Percentiles rank a stretch among this genome's conserved stretches.
These are phyloP conservation scores for Ophion ellenae DNA, from an alignment of 2,888 invertebrate genomes.

Conservation along the genomic window DNA sequence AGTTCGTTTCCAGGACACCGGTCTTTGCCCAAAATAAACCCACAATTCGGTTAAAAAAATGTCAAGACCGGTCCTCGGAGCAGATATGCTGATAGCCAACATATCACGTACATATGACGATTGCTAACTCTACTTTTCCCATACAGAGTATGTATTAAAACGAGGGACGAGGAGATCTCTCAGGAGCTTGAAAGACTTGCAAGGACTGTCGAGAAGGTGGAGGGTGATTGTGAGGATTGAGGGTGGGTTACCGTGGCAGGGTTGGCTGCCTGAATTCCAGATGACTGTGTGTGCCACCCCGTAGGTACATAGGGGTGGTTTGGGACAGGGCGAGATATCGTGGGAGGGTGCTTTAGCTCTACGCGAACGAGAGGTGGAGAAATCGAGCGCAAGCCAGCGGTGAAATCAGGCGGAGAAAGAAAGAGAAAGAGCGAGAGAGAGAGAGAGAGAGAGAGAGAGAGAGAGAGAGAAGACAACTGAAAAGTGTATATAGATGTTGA, in stretches of 20 bases:
- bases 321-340: conserved; percentile 54
- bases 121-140: background rate
- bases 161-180: background rate
- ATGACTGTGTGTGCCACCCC: conserved; percentile 46
- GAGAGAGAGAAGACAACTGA: conserved; percentile 13
- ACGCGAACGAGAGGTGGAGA: conserved; percentile 42
- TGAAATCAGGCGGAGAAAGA: conserved; percentile 53
- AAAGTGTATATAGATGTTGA: conserved; percentile 25
- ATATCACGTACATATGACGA: background rate
- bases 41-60: too few species aligned
- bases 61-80: too few species aligned
- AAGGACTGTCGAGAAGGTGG: conserved; percentile 37
- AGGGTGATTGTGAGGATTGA: conserved; percentile 34
- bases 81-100: too few species aligned
- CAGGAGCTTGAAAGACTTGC: conserved; percentile 38
- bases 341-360: conserved; percentile 35
- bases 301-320: conserved; percentile 55
- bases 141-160: background rate
- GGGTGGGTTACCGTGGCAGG: conserved; percentile 41
- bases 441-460: conserved; percentile 38
- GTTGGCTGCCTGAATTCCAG: conserved; percentile 54
- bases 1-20: too few species aligned
- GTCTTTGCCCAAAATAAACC: too few species aligned
- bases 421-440: conserved; percentile 28
- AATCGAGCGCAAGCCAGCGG: conserved; percentile 62